Evolutionary conservation across 2,797 vertebrate species (phyloP).

Genomic region (Alcedo quadribrachys): DNA sequence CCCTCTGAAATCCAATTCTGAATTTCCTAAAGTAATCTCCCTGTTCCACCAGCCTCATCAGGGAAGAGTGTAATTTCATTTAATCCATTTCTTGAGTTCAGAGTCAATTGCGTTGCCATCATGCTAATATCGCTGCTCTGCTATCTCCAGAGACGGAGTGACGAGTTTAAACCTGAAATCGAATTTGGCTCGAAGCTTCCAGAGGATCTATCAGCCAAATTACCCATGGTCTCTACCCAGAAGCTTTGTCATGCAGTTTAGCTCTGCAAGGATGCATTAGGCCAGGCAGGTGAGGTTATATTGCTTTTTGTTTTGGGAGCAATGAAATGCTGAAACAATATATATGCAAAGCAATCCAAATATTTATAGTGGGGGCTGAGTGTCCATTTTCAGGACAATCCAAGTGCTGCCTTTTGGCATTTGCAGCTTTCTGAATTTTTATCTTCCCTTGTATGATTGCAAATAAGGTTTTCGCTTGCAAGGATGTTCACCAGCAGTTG

Average conservation of each 20-base stretch:
- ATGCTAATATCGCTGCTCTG: slow-evolving; percentile 31
- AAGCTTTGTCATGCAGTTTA: neutral
- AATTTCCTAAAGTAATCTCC: slow-evolving; percentile 54
- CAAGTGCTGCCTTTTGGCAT: neutral
- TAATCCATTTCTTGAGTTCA: slow-evolving; percentile 43
- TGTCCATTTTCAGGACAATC: neutral
- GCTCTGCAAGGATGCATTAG: neutral
- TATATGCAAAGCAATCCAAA: slow-evolving; percentile 32
- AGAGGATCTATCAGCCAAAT: slow-evolving; percentile 34
- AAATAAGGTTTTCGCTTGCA: neutral
- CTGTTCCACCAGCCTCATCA: slow-evolving; percentile 48
- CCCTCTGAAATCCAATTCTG: slow-evolving; percentile 40
- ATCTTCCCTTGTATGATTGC: neutral
- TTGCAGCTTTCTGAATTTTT: neutral
- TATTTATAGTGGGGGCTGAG: neutral
- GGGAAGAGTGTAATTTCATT: slow-evolving; percentile 48
- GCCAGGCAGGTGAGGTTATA: neutral
- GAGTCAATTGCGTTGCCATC: neutral
- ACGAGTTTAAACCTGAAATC: slow-evolving; percentile 21
- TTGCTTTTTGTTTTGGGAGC: neutral
- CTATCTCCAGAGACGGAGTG: neutral
- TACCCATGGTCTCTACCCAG: neutral
- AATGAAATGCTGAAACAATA: slow-evolving; percentile 12
- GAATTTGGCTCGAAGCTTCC: slow-evolving; percentile 45
- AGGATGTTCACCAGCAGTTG: neutral